A percentile compares a stretch with the other conserved stretches of the same genome.
phyloP scores from a whole-genome alignment of 2,113 vertebrate species.

The Nesogale talazaci region DNA sequence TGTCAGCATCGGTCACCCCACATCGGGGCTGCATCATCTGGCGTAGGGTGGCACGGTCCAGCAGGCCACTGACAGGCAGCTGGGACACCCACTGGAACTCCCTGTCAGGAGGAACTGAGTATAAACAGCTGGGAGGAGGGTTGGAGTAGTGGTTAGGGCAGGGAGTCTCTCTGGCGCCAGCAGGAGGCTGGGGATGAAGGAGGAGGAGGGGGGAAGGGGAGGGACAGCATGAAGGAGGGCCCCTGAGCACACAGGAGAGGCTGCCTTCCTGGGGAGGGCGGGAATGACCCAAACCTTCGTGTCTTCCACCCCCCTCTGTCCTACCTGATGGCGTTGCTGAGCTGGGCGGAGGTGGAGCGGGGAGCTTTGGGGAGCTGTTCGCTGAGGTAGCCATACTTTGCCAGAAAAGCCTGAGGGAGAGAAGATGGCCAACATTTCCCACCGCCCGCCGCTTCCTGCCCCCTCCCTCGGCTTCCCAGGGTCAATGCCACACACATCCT shows the following conservation, averaged over 20 bases:
- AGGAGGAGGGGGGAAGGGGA: no score
- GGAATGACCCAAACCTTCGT: background rate
- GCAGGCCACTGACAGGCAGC: slow-evolving; percentile 89
- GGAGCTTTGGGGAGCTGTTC: slow-evolving; percentile 68
- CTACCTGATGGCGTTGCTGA: slow-evolving; percentile 90
- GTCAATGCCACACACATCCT: background rate
- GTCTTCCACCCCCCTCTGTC: background rate
- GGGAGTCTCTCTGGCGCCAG: background rate
- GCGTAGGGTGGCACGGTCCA: slow-evolving; percentile 90
- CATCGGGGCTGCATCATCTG: slow-evolving; percentile 94
- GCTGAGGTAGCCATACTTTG: slow-evolving; percentile 93
- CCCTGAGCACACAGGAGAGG: no score
- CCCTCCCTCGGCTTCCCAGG: background rate
- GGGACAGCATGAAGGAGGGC: background rate
- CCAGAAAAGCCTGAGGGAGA: slow-evolving; percentile 90
- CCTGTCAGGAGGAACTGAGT: slow-evolving; percentile 76
- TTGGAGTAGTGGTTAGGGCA: no score
- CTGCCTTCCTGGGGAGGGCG: background rate
- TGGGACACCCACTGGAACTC: slow-evolving; percentile 90
- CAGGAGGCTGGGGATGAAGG: background rate
- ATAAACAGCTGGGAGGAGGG: background rate
- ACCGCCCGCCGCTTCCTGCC: background rate
- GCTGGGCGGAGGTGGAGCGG: slow-evolving; percentile 72
- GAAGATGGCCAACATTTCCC: background rate
- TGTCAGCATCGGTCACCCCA: slow-evolving; percentile 88